phyloP scores from a whole-genome alignment of 2,797 vertebrate species.

The Pteropus rufus region DNA sequence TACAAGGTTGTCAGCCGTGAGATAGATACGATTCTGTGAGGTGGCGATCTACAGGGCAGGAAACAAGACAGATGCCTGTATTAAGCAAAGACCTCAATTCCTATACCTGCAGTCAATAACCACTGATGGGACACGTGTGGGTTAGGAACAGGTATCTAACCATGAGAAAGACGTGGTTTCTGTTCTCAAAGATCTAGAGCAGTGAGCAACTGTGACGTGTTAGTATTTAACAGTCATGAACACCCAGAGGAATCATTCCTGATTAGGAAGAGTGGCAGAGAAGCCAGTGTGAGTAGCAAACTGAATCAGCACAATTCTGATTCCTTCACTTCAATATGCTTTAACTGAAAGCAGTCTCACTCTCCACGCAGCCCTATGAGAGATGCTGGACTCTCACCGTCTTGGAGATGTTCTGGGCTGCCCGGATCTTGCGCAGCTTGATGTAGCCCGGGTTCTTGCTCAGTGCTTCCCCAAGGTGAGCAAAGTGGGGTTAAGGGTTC shows the following conservation, averaged over 20 bases:
- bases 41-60: conserved; percentile 84
- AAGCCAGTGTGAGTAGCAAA: conserved; percentile 49
- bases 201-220: neutral
- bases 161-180: neutral
- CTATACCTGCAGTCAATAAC: neutral
- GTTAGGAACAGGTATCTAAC: neutral
- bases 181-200: neutral
- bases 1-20: conserved; percentile 91
- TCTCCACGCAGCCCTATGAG: neutral
- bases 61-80: neutral
- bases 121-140: neutral
- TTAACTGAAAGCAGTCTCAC: neutral
- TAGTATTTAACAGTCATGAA: neutral
- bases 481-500: conserved; percentile 72
- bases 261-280: neutral
- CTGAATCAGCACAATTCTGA: neutral
- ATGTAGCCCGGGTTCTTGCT: conserved; percentile 95
- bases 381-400: conserved; percentile 82
- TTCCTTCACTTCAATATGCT: no score
- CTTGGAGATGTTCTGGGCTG: conserved; percentile 94
- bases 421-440: conserved; percentile 93
- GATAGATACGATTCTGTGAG: conserved; percentile 94
- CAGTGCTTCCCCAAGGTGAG: conserved; percentile 88
- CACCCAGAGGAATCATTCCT: neutral
- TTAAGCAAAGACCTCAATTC: neutral